A percentile compares a stretch with the other conserved stretches of the same genome.
Evolutionary conservation across 2,888 invertebrate species (phyloP).

Genomic region (Maniola hyperantus): DNA sequence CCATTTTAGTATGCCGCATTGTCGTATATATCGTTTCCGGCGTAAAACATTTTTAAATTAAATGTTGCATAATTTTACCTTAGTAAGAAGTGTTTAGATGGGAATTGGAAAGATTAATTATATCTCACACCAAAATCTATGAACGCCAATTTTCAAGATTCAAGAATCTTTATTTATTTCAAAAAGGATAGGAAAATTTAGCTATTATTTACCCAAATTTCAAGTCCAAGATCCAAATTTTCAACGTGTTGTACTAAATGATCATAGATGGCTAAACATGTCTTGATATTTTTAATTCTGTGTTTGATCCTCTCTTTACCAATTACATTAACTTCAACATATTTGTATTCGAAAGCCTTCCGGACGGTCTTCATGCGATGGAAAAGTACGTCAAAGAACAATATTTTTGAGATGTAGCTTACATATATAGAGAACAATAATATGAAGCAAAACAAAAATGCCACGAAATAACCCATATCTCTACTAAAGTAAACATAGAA

Average conservation of each 20-base stretch:
- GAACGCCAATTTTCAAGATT: too few species aligned
- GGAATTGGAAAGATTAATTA: too few species aligned
- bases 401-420: conserved; percentile 10
- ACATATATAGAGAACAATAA: conserved; percentile 1
- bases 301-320: conserved; percentile 16
- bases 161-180: too few species aligned
- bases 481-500: neutral
- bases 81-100: too few species aligned
- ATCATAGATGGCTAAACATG: conserved; percentile 15
- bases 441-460: neutral
- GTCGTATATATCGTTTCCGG: too few species aligned
- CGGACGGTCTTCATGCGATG: conserved; percentile 21
- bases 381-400: conserved; percentile 19
- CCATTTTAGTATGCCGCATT: too few species aligned
- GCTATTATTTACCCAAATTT: conserved; percentile 25
- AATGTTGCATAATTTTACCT: too few species aligned
- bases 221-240: conserved; percentile 22
- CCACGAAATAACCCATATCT: neutral
- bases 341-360: conserved; percentile 20
- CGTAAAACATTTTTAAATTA: too few species aligned
- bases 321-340: conserved; percentile 1
- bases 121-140: too few species aligned
- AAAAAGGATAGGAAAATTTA: too few species aligned
- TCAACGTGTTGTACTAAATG: conserved; percentile 9
- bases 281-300: conserved; percentile 23